Base-by-base conservation (phyloP, 2,888 invertebrate genomes). In the Eilema griseolum region DNA sequence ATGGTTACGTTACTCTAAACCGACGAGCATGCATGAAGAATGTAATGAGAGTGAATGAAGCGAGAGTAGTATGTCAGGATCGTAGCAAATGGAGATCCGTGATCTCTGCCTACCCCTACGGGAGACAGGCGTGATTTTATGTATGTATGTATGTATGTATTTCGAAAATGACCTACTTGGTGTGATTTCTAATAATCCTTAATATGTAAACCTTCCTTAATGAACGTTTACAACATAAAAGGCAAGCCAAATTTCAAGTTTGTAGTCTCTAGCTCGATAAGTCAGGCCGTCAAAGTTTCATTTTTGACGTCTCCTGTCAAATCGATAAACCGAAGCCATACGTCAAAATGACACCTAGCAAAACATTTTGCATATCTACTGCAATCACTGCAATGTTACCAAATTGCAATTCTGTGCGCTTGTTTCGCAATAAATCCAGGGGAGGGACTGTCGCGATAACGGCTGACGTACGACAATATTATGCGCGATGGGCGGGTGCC, bases 381-480 rank as follows among this genome's bases (percentile, higher is more conserved):
- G 41, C 69, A 69, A 71, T 31, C 28, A n/a, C 28, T 52, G 52
- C 64, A 65, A 16, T 59, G 59, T 26, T 28, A 23, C 52, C 31
- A 68, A 64, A 68, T 61, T 65, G 67, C 67, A 63, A 63, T 62
- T 33, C 31, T 56, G 59, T 67, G 28, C n/a, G 37, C 33, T 61
- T 57, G 67, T 67, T 67, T 41, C 33, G 75, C 81, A 80, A 88
- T 90, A 89, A 89, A 90, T 89, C 81, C 82, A 78, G 66, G 61
- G 70, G 72, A 79, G 82, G 73, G 86, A 84, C 88, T 86, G 80
- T 73, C 85, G 83, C 74, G 79, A 76, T 78, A 75, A 57, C 77
- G 73, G 73, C 72, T 65, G 72, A 72, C 84, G 77, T 82, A 88
- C 83, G 71, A 80, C 74, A 78, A 84, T 86, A 85, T 88, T 88